phyloP scores from a whole-genome alignment of 2,888 invertebrate genomes.

The Micoletzkya japonica region DNA sequence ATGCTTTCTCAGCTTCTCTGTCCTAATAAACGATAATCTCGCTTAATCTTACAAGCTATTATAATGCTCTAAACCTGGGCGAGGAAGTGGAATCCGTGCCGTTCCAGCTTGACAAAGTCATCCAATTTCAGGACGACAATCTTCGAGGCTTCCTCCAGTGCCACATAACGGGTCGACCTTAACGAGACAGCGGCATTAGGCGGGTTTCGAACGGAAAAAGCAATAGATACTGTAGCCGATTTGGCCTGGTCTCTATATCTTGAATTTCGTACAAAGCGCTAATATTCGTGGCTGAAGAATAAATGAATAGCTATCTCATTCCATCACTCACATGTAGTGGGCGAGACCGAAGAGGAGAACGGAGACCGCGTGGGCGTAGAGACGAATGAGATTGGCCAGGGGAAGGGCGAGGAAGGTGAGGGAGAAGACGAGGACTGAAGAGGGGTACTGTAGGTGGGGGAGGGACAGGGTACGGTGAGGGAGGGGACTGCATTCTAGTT shows the following conservation, averaged over 20 bases:
- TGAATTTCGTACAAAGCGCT: background rate
- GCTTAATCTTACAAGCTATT: constrained; percentile 32
- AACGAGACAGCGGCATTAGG: background rate
- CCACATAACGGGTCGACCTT: constrained; percentile 63
- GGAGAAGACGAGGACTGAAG: constrained; percentile 68
- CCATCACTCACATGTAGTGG: constrained; percentile 66
- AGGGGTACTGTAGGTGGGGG: no score
- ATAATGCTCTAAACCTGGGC: constrained; percentile 47
- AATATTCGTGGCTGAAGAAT: no score
- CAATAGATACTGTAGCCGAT: no score
- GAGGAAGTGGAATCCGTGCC: constrained; percentile 55
- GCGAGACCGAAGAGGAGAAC: constrained; percentile 66
- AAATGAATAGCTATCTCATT: no score
- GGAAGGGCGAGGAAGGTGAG: constrained; percentile 68
- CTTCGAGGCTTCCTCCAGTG: constrained; percentile 55
- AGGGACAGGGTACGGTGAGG: no score
- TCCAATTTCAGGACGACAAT: constrained; percentile 53
- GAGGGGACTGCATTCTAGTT: background rate
- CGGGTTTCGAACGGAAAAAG: no score
- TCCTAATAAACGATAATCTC: no score
- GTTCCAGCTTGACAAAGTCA: constrained; percentile 59
- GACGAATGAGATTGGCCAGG: constrained; percentile 66
- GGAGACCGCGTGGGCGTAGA: constrained; percentile 69
- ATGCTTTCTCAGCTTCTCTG: no score
- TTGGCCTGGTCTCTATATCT: background rate